Evolutionary conservation across 2,888 invertebrate genomes (phyloP), one percentile per base, ranked within the genome.

Genomic region (Erebia epiphron): DNA sequence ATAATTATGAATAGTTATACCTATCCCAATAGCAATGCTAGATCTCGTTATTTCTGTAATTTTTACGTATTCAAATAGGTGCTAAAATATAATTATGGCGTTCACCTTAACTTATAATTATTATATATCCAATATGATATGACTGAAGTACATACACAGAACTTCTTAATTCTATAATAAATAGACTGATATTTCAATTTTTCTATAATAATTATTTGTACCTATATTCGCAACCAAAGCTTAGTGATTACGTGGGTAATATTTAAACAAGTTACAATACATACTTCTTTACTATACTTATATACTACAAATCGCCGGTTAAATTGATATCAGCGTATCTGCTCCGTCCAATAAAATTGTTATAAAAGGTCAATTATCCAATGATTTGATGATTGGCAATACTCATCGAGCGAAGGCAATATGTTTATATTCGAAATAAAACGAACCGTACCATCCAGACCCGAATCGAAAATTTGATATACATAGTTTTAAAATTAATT

Each of bases 211-310:
- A 75, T 75, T 77, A 75, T 79, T 83, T 82, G 83, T 90, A 90
- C 88, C 86, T 90, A 85, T 79, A 81, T 82, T 77, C 83, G 87
- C 88, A 89, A 86, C 91, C 91, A 91, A 91, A 91, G 91, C 84
- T 86, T 89, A 90, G 88, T 84, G 78, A 80, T 86, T 79, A 85
- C 76, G 70, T 75, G 74, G 70, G 71, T 78, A 75, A 75, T 80
- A 76, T 75, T 75, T 68, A 72, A 70, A 70, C 65, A 68, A 56
- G 63, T 68, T 67, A 68, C 56, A 60, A 70, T 60, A 68, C 65
- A 68, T 46, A 67, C 67, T 64, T 69, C 61, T 56, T 61, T 60
- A 64, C 61, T 69, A 26, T 43, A 46, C 21, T 21, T 49, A 67
- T 67, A 58, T 66, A 68, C 16, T 52, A 63, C 66, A 69, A 69